Evolutionary conservation across 1,140 invertebrate genomes (phyloP).

Genomic region (Calephelis virginiensis): DNA sequence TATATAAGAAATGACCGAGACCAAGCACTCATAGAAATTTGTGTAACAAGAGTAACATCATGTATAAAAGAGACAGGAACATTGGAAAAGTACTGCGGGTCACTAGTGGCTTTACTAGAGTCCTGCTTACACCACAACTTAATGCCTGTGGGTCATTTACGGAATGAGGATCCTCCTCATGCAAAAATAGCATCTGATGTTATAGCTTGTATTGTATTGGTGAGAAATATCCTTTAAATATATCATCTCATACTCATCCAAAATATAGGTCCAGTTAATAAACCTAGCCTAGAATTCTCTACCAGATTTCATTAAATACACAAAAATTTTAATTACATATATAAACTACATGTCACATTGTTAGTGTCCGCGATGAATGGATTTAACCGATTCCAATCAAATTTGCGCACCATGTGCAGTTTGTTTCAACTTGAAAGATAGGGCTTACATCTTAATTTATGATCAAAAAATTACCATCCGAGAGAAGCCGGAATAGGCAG

Average conservation of each 20-base stretch:
- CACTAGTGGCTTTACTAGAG: constrained; percentile 90
- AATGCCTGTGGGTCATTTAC: constrained; percentile 82
- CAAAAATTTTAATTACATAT: too few species aligned
- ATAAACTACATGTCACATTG: too few species aligned
- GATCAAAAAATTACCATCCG: too few species aligned
- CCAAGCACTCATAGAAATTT: constrained; percentile 96
- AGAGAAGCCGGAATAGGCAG: too few species aligned
- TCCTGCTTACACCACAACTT: constrained; percentile 93
- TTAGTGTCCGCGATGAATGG: too few species aligned
- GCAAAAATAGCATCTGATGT: constrained; percentile 97
- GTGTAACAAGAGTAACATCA: constrained; percentile 91
- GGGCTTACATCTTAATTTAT: too few species aligned
- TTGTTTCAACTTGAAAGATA: too few species aligned
- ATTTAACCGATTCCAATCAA: too few species aligned
- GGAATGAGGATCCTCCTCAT: constrained; percentile 94
- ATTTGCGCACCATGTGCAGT: too few species aligned
- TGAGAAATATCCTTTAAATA: constrained; percentile 61
- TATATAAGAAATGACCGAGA: constrained; percentile 93
- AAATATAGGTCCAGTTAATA: too few species aligned
- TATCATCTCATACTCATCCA: background rate
- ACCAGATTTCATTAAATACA: background rate
- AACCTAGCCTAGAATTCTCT: too few species aligned
- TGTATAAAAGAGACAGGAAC: constrained; percentile 93
- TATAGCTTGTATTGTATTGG: constrained; percentile 95
- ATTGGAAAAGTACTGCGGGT: constrained; percentile 90